These are phyloP conservation scores for Tympanuchus pallidicinctus DNA, from an alignment of 2,113 vertebrate genomes.

Conservation along the genomic window DNA sequence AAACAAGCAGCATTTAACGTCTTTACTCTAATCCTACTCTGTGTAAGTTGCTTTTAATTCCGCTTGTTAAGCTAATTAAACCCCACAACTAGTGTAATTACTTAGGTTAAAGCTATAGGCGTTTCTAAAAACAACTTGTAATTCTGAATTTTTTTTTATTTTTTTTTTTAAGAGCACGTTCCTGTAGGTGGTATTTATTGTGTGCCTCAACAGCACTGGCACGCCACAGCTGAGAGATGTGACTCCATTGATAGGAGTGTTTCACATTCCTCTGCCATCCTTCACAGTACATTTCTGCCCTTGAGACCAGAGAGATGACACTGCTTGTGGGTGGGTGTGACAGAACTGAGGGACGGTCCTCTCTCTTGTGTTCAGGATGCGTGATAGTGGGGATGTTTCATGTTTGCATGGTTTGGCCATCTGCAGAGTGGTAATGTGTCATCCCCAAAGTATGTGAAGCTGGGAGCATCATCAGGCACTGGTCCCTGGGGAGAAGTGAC, in stretches of 20 bases:
- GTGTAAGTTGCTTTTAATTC: background rate
- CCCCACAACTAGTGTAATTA: background rate
- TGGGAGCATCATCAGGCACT: background rate
- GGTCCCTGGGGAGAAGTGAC: background rate
- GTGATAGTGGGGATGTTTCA: fast-evolving
- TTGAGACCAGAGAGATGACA: background rate
- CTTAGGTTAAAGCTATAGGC: background rate
- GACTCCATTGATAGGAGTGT: background rate
- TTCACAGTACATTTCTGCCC: background rate
- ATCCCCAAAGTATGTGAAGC: background rate
- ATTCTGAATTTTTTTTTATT: background rate
- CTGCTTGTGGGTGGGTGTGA: background rate
- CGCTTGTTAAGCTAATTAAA: background rate
- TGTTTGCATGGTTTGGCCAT: background rate
- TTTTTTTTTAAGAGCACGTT: background rate
- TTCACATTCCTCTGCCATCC: background rate
- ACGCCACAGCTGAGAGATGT: fast-evolving
- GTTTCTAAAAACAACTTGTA: background rate
- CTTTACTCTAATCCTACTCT: background rate
- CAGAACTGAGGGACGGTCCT: background rate
- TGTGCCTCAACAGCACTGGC: background rate
- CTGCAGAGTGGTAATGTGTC: background rate
- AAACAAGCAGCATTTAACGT: background rate
- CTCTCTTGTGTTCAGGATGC: background rate
- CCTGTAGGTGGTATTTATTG: background rate